A percentile compares a stretch with the other conserved stretches of the same genome.
Conservation (phyloP, 2,797 vertebrate genomes). For the Botia almorhae region DNA sequence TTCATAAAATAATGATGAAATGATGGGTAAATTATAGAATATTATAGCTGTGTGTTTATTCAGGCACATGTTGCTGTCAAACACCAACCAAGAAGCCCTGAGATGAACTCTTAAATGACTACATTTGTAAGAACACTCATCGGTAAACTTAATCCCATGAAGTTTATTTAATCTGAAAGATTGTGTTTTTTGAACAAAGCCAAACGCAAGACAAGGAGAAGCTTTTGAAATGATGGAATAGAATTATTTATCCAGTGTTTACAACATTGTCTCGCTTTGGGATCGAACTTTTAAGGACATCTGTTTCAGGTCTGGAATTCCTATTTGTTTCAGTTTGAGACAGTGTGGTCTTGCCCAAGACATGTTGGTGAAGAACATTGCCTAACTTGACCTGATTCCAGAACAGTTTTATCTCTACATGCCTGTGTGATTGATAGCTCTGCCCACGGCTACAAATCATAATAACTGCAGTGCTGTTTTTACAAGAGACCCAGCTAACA, state of each 20-base stretch:
- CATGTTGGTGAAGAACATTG: conserved; percentile 54
- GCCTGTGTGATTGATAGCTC: conserved; percentile 39
- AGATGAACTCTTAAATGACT: conserved; percentile 2
- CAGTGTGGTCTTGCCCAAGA: conserved; percentile 51
- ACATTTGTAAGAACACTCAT: not conserved
- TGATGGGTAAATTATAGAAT: not conserved
- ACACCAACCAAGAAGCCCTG: too few relatives aligned
- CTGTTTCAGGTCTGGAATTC: conserved; percentile 62
- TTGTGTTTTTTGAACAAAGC: too few relatives aligned
- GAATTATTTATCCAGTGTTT: conserved; percentile 63
- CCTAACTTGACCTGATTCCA: conserved; percentile 57
- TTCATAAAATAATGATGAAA: not conserved
- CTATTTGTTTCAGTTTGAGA: conserved; percentile 20
- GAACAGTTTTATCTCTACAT: conserved; percentile 37
- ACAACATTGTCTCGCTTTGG: conserved; percentile 41
- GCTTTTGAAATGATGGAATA: too few relatives aligned
- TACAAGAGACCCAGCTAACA: conserved; percentile 10
- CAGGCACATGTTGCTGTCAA: too few relatives aligned
- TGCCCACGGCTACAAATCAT: conserved; percentile 29
- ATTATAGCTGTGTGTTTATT: not conserved
- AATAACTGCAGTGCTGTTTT: conserved; percentile 40
- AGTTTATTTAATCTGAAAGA: conserved; percentile 44
- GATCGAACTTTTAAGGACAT: conserved; percentile 57
- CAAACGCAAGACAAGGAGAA: conserved; percentile 54
- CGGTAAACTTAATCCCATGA: conserved; percentile 33